Evolutionary conservation across 2,888 invertebrate genomes (phyloP).

Genomic region (Megaustenia siamemsis): DNA sequence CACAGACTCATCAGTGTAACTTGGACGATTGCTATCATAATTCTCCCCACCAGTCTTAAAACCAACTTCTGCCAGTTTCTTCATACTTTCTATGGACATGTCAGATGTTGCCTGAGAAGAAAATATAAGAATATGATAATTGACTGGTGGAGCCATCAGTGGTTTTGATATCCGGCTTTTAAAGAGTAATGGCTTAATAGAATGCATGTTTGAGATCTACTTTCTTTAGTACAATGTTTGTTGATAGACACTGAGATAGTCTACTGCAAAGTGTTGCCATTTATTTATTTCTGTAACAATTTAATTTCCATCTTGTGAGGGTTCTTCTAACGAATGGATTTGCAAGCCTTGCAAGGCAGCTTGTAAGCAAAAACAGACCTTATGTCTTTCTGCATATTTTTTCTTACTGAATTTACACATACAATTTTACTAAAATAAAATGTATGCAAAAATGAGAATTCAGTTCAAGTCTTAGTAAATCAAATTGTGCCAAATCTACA

Average conservation of each 20-base stretch:
- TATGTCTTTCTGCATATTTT: too few relatives aligned
- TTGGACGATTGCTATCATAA: constrained; percentile 64
- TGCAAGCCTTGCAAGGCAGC: too few relatives aligned
- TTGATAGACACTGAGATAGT: background rate
- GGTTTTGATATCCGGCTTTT: background rate
- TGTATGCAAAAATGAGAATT: too few relatives aligned
- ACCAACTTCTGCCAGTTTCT: background rate
- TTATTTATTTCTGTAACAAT: background rate
- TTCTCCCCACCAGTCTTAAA: constrained; percentile 56
- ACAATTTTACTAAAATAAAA: too few relatives aligned
- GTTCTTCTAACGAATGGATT: too few relatives aligned
- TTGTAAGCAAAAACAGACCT: too few relatives aligned
- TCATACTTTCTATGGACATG: background rate
- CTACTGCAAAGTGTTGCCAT: constrained; percentile 3
- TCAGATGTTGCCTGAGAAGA: constrained; percentile 5
- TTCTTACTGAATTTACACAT: too few relatives aligned
- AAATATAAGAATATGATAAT: background rate
- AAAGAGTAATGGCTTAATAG: background rate
- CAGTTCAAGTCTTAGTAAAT: too few relatives aligned
- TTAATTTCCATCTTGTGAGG: too few relatives aligned
- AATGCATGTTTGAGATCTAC: background rate
- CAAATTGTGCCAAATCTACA: too few relatives aligned
- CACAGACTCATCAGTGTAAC: constrained; percentile 64
- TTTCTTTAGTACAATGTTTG: background rate
- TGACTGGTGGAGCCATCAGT: background rate